Evolutionary conservation across 2,113 vertebrate genomes (phyloP), one percentile per base, ranked within the genome.

Genomic region (Opisthocomus hoazin): DNA sequence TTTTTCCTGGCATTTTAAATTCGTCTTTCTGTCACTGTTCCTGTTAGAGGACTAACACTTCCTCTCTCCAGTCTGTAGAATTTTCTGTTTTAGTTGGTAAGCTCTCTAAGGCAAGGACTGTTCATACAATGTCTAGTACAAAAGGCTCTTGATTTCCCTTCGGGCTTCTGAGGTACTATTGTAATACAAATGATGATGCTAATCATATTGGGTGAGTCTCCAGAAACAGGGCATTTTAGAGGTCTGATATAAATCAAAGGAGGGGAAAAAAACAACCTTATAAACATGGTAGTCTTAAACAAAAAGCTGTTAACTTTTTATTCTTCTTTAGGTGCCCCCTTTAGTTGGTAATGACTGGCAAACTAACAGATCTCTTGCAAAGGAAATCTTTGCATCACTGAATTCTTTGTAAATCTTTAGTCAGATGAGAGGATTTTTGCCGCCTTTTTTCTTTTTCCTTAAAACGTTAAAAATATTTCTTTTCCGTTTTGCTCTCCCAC

Each of bases 131-230:
- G 32, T 60, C 39, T 54, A 34, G 54, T 57, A 95, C 66, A 89
- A 97, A 94, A 94, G 86, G 79, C 80, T 89, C 77, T 76, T 90
- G 93, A 95, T 95, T 90, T 96, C 41, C 46, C 48, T 86, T 65
- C 51, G 95, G 63, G 32, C 24, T 85, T 70, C 76, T 64, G 37
- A 90, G 54, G 65, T 61, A 53, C 82, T 84, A 56, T 64, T 87
- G 60, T 81, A 82, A 95, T 82, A 77, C 93, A 91, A 90, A 93
- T 83, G 85, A 84, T 86, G 30, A 64, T 16, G 58, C 39, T 90
- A 68, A 93, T 86, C 65, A 60, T 70, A 53, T 21, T 60, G 80
- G 37, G 24, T 39, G 43, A 91, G 29, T 61, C 53, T 70, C 74
- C 61, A 66, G 61, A 81, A 93, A 93, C 45, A 73, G 48, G 20